Percentiles rank a stretch among this genome's conserved stretches.
phyloP scores from a whole-genome alignment of 2,888 invertebrate genomes.

The Tupiocoris notatus region DNA sequence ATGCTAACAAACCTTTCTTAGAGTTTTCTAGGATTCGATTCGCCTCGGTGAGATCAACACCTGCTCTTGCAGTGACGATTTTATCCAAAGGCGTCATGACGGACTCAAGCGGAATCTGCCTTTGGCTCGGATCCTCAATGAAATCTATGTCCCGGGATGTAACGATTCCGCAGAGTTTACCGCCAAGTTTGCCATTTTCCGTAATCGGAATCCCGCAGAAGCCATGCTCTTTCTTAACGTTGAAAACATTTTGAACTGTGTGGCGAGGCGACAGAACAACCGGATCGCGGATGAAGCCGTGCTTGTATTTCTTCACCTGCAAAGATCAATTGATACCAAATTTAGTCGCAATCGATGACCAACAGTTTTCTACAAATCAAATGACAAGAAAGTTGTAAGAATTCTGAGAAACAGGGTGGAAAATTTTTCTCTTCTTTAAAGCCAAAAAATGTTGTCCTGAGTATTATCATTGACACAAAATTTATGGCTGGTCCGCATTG shows the following conservation, averaged over 20 bases:
- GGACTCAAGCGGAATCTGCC: conserved; percentile 63
- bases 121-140: conserved; percentile 66
- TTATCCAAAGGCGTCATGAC: conserved; percentile 85
- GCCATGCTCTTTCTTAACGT: conserved; percentile 85
- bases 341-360: too few relatives aligned
- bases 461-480: too few relatives aligned
- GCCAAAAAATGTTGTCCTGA: too few relatives aligned
- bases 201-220: conserved; percentile 98
- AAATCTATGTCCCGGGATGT: conserved; percentile 98
- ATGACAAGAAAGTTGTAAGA: too few relatives aligned
- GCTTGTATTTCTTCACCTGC: conserved; percentile 20
- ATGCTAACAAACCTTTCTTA: conserved; percentile 87
- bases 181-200: conserved; percentile 89
- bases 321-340: too few relatives aligned
- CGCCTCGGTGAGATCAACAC: conserved; percentile 88
- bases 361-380: too few relatives aligned
- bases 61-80: conserved; percentile 85
- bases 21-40: conserved; percentile 93
- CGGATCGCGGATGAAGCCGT: conserved; percentile 90
- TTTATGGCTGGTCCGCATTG: too few relatives aligned
- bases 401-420: too few relatives aligned
- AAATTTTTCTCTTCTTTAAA: too few relatives aligned
- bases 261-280: conserved; percentile 88
- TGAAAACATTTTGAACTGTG: conserved; percentile 81
- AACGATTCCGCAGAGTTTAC: conserved; percentile 90